Base-by-base conservation (phyloP, 2,113 vertebrate genomes). In the Entosphenus tridentatus region DNA sequence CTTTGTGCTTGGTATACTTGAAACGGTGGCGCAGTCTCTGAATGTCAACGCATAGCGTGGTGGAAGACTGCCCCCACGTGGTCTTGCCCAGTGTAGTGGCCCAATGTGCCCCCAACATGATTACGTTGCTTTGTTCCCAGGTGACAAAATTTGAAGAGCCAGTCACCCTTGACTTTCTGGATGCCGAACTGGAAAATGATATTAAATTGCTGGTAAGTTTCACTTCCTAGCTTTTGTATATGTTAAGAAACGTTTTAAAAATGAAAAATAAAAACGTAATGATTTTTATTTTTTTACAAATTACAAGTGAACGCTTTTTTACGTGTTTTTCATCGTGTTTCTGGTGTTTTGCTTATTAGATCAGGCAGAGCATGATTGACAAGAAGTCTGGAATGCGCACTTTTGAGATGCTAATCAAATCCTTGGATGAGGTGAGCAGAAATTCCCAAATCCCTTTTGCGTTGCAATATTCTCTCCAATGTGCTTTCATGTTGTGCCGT, bases 351-450 rank as follows among this genome's bases (percentile, higher is more conserved):
- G 67, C 62, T 21, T 56, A 68, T 9, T 70, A 98, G 93, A 98
- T 96, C 78, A 83, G 92, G 74, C 89, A 76, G 77, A 85, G 85
- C 80, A 96, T 98, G 93, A 98, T 98, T 68, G 88, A 98, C 72
- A 86, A 87, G 56, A 83, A 87, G 75, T 88, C 80, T 57, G 93
- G 89, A n/a, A 84, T 89, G 74, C 83, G 76, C 71, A 88, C 84
- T n/a, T 89, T 96, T 76, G 74, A 85, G 74, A 98, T 92, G 1
- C 77, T 98, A 71, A 89, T 97, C 73, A 98, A 98, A 79, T 89
- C 87, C 75, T 88, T 90, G 72, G 93, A 98, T 81, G 92, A 98
- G 88, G 93, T 98, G 79, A 82, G 79, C 74, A 13, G 72, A 56
- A 69, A 72, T 14, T 68, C 3, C 69, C 39, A 39, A 39, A 39